Evolutionary conservation across 1,140 invertebrate species (phyloP), one percentile per base, ranked within the genome.

Genomic region (Eupristina koningsbergeri): DNA sequence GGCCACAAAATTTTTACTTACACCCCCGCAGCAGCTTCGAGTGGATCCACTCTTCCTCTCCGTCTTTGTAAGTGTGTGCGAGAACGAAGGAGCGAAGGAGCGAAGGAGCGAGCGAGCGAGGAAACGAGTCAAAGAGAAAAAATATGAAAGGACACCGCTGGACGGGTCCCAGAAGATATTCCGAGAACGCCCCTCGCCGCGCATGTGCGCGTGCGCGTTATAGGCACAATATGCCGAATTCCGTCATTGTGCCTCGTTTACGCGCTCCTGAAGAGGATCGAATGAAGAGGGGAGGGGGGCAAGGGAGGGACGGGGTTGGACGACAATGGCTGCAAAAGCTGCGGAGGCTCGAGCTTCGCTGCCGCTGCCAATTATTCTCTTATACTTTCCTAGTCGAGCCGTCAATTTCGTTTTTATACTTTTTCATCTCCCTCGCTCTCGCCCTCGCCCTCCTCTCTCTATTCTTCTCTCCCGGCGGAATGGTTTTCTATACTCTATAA

Each of bases 301-400:
- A 71, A 31, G 47, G 26, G 0, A 41, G 67, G 41, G n/a, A 31
- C 41, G 19, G 67, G n/a, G 67, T 41, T 22, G 39, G 79, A 73
- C 31, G 67, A 81, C 79, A 81, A 81, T 81, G 67, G 67, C 26
- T 41, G 41, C 47, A 17, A 29, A 58, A 34, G 71, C 29, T 36
- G 15, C 67, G 15, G 64, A 71, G 67, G 67, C 39, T 41, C 17
- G 67, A 34, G 79, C n/a, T 45, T 29, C 76, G 85, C 80, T 80
- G 78, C 76, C 64, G 84, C 75, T 88, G 87, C 87, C 88, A 91
- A 91, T 91, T 90, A 91, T 88, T 89, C 89, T 87, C 88, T 89
- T 87, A 86, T 89, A 85, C 86, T 84, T 84, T 74, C 39, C 61
- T 75, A 75, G 76, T 53, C 34, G 73, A 73, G 58, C 41, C 78